phyloP scores from a whole-genome alignment of 2,888 invertebrate genomes.

The Cosmopolites sordidus region DNA sequence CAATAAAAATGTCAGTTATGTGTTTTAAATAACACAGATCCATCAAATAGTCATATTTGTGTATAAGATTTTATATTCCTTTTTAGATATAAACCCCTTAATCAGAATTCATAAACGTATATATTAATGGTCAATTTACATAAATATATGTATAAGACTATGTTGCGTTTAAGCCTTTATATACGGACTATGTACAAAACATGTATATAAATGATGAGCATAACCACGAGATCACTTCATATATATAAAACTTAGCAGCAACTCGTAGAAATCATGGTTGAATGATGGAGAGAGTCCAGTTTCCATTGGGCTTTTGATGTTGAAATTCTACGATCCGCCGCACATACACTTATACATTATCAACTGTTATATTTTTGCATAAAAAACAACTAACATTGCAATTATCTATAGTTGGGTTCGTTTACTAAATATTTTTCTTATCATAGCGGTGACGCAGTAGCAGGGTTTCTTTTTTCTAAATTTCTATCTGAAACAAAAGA shows the following conservation, averaged over 20 bases:
- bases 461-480: conserved; percentile 7
- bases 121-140: conserved; percentile 14
- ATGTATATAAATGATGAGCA: conserved; percentile 44
- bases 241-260: conserved; percentile 33
- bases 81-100: too few species aligned
- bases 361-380: conserved; percentile 1
- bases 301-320: too few species aligned
- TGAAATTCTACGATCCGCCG: not conserved
- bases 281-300: not conserved
- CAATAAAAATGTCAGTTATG: too few species aligned
- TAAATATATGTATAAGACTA: conserved; percentile 22
- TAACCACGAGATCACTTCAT: conserved; percentile 46
- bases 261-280: not conserved
- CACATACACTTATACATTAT: not conserved
- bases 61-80: too few species aligned
- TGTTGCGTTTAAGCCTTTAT: conserved; percentile 24
- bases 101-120: not conserved
- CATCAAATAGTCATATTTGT: too few species aligned
- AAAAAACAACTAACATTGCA: not conserved
- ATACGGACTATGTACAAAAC: conserved; percentile 44
- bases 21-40: too few species aligned
- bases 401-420: not conserved
- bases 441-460: conserved; percentile 21
- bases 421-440: not conserved
- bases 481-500: not conserved